Evolutionary conservation across 53 echinoderm and acorn worm species (phyloP).

Genomic region (Antedon mediterranea): DNA sequence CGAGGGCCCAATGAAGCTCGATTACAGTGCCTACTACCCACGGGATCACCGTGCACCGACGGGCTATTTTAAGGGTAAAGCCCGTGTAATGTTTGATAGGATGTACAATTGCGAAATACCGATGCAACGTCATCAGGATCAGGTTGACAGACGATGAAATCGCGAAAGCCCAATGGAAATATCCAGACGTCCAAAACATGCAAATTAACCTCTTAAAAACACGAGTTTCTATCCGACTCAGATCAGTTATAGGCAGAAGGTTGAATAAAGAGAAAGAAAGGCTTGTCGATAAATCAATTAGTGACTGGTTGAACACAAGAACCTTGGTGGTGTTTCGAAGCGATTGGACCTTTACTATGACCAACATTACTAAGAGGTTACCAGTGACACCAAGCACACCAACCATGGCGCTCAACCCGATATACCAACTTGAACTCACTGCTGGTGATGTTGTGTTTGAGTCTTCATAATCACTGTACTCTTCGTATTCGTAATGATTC

Average conservation of each 20-base stretch:
- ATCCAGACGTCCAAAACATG: not conserved
- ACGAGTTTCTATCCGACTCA: not conserved
- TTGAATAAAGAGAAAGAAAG: not conserved
- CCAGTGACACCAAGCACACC: not conserved
- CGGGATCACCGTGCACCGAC: not conserved
- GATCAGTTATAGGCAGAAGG: not conserved
- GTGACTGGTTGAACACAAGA: not conserved
- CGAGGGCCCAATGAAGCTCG: not conserved
- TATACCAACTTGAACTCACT: not conserved
- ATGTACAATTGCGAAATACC: not conserved
- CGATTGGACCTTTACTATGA: not conserved
- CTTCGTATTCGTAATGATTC: not conserved
- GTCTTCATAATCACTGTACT: not conserved
- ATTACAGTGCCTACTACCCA: not conserved
- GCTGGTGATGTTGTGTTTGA: not conserved
- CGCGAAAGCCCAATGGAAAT: not conserved
- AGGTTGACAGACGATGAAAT: not conserved
- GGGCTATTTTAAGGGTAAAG: not conserved
- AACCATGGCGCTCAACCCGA: not conserved
- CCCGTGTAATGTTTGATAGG: not conserved
- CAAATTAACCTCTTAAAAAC: not conserved
- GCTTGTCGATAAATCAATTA: not conserved
- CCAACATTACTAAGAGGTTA: not conserved
- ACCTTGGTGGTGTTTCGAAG: not conserved
- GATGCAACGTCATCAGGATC: not conserved